phyloP scores from a whole-genome alignment of 2,888 invertebrate genomes.

The Molanna angustata region DNA sequence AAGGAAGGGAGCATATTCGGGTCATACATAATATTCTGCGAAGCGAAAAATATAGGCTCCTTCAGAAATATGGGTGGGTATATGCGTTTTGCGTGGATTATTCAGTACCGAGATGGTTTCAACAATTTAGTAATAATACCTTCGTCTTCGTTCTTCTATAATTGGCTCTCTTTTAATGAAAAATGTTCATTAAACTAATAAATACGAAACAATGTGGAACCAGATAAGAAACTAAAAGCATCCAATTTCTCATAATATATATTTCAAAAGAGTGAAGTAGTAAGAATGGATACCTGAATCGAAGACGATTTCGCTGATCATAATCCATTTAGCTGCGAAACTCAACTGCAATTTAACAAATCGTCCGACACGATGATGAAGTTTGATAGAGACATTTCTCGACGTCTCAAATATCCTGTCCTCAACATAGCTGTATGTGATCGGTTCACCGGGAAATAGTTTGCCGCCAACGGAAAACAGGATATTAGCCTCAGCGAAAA shows the following conservation, averaged over 20 bases:
- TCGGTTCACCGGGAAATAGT: constrained; percentile 67
- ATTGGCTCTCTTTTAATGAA: no score
- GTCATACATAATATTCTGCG: no score
- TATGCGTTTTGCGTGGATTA: no score
- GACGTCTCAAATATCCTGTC: constrained; percentile 74
- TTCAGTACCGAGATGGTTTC: no score
- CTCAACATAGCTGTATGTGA: constrained; percentile 73
- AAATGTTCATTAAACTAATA: no score
- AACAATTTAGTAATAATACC: no score
- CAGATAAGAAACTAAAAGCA: neutral
- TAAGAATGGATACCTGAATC: constrained; percentile 67
- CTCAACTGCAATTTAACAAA: constrained; percentile 74
- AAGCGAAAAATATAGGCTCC: no score
- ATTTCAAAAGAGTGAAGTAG: no score
- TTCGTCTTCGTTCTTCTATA: no score
- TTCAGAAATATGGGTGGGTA: no score
- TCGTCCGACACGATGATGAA: constrained; percentile 72
- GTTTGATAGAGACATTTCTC: constrained; percentile 76
- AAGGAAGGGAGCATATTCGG: no score
- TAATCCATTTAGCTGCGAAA: constrained; percentile 80
- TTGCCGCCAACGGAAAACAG: constrained; percentile 73
- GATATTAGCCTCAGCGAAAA: constrained; percentile 74
- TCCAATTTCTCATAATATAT: constrained; percentile 34
- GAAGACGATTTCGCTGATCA: constrained; percentile 83
- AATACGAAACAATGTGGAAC: neutral